Conservation (phyloP, 2,113 vertebrate species). For the Ursus arctos region DNA sequence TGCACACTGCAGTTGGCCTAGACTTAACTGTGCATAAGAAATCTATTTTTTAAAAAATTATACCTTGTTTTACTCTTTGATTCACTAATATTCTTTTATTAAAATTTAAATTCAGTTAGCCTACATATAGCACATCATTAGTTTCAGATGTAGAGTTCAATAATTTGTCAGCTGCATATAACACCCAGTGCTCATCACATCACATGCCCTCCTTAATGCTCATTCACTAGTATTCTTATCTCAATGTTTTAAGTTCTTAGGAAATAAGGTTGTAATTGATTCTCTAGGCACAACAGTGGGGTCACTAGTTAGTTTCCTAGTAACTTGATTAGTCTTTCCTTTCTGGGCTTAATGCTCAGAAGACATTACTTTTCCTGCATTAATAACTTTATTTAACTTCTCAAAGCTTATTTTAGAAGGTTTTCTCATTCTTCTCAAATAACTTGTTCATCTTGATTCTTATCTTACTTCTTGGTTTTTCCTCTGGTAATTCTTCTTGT, state of each 20-base stretch:
- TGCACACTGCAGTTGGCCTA: neutral
- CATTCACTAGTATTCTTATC: neutral
- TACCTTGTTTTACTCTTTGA: neutral
- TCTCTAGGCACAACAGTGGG: neutral
- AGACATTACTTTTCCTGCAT: neutral
- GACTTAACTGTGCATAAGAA: neutral
- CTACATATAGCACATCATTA: no score
- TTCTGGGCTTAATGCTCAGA: neutral
- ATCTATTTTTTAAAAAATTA: conserved; percentile 24
- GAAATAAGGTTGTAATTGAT: neutral
- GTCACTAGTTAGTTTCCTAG: neutral
- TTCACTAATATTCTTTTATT: neutral
- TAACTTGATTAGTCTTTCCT: neutral
- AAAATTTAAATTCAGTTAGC: no score
- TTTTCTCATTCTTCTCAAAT: conserved; percentile 4
- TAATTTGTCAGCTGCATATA: no score
- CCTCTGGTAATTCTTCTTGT: neutral
- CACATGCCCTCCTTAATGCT: no score
- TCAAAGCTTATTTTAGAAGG: conserved; percentile 41
- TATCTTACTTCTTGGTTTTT: neutral
- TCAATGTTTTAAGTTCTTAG: neutral
- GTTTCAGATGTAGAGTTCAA: no score
- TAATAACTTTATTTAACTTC: neutral
- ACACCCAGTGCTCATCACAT: no score
- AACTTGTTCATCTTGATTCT: conserved; percentile 10